A percentile compares a stretch with the other conserved stretches of the same genome.
phyloP scores from a whole-genome alignment of 2,888 invertebrate genomes.

The Netelia inedita region DNA sequence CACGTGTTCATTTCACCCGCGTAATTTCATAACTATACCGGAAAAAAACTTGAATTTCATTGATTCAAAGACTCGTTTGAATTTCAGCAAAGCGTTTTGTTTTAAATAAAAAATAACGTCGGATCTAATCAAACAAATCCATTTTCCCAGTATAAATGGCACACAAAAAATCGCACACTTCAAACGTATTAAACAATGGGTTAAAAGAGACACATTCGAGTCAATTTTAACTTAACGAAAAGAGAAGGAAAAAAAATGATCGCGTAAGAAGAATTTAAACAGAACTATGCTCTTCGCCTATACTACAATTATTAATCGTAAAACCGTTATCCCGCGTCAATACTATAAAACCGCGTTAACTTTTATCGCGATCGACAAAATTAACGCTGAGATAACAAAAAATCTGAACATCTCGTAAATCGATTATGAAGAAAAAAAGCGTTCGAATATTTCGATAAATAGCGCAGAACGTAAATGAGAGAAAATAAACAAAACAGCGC shows the following conservation, averaged over 20 bases:
- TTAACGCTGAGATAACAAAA: conserved; percentile 38
- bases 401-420: conserved; percentile 43
- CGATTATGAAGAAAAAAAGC: conserved; percentile 46
- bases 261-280: conserved; percentile 18
- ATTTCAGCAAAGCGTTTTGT: not conserved
- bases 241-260: conserved; percentile 13
- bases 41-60: not conserved
- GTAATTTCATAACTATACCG: not conserved
- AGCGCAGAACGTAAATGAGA: conserved; percentile 47
- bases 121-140: not conserved
- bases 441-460: conserved; percentile 50
- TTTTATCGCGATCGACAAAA: conserved; percentile 58
- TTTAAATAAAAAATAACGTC: not conserved
- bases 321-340: conserved; percentile 24
- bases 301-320: conserved; percentile 43
- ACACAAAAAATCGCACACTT: conserved; percentile 56
- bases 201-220: conserved; percentile 49
- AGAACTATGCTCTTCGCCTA: conserved; percentile 56
- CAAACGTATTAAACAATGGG: conserved; percentile 49
- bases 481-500: not conserved
- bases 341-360: conserved; percentile 17
- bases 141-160: not conserved
- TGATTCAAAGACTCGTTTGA: not conserved
- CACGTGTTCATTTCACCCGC: not conserved
- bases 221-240: conserved; percentile 66